Percentiles rank a stretch among this genome's conserved stretches.
Conservation (phyloP, 2,888 invertebrate genomes). For the Brachypterus glaber region DNA sequence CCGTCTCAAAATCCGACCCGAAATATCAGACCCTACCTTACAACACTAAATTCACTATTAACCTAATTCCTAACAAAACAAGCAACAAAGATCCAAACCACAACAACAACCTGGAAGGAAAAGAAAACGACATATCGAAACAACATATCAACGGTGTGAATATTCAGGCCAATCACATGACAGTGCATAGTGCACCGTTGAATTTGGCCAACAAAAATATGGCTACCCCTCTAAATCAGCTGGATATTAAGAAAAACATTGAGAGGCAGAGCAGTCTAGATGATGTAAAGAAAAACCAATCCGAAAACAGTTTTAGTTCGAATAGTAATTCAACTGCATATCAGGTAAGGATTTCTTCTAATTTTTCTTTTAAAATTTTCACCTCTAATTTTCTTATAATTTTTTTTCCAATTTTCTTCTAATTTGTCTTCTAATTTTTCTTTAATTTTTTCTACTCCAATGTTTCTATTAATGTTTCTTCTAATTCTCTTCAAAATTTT, state of each 20-base stretch:
- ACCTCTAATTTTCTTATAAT: no score
- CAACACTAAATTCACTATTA: conserved; percentile 72
- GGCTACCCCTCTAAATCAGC: conserved; percentile 54
- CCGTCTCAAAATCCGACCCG: conserved; percentile 74
- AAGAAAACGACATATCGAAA: conserved; percentile 20
- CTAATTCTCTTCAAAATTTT: no score
- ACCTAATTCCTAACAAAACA: conserved; percentile 41
- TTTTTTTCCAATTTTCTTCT: no score
- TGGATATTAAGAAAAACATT: no score
- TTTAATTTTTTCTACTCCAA: no score
- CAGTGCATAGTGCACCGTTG: conserved; percentile 48
- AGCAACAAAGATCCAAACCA: conserved; percentile 28
- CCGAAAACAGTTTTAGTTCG: no score
- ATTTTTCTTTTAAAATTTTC: no score
- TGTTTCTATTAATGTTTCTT: no score
- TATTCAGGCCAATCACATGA: conserved; percentile 39
- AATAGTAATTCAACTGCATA: conserved; percentile 20
- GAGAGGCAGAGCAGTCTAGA: no score
- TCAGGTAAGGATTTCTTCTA: conserved; percentile 21
- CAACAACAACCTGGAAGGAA: conserved; percentile 26
- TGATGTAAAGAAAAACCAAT: conserved; percentile 20
- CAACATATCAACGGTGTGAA: conserved; percentile 35
- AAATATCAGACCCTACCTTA: conserved; percentile 89
- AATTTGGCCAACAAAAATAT: conserved; percentile 55
- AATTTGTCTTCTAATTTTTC: no score